Conservation (phyloP, 2,888 invertebrate species). For the Gryllus longicercus region DNA sequence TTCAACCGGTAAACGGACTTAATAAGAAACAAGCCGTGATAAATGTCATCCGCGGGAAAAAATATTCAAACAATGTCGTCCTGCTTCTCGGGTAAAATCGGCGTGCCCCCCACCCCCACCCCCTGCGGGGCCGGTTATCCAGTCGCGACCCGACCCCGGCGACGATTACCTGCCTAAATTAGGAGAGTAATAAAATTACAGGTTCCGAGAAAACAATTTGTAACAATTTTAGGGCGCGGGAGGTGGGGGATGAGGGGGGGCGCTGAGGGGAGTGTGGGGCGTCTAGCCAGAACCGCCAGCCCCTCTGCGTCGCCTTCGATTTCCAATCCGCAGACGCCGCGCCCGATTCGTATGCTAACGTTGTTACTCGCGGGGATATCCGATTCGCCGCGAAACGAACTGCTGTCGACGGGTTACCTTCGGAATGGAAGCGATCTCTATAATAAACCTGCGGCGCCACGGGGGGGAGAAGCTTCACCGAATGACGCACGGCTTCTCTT, state of each 20-base stretch:
- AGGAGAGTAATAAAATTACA: neutral
- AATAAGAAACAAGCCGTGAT: neutral
- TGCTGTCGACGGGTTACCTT: too few species aligned
- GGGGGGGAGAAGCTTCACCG: too few species aligned
- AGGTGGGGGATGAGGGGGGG: neutral
- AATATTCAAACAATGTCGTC: slow-evolving; percentile 10
- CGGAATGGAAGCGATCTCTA: too few species aligned
- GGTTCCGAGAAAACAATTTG: slow-evolving; percentile 2
- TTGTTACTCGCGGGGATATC: too few species aligned
- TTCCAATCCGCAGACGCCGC: neutral
- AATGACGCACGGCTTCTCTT: too few species aligned
- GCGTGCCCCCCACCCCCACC: neutral
- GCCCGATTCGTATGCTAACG: too few species aligned
- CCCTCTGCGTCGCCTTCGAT: neutral
- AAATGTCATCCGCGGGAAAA: neutral
- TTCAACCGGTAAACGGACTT: neutral
- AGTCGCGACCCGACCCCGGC: neutral
- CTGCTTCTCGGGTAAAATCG: neutral
- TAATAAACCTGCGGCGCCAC: too few species aligned
- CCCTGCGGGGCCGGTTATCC: neutral
- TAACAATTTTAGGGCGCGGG: neutral
- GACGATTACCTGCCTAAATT: neutral
- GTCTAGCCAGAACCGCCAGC: neutral
- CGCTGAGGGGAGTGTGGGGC: too few species aligned
- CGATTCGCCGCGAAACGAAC: too few species aligned